Percentiles rank a stretch among this genome's conserved stretches.
Evolutionary conservation across 2,797 vertebrate species (phyloP).

Genomic region (Aulostomus chinensis): DNA sequence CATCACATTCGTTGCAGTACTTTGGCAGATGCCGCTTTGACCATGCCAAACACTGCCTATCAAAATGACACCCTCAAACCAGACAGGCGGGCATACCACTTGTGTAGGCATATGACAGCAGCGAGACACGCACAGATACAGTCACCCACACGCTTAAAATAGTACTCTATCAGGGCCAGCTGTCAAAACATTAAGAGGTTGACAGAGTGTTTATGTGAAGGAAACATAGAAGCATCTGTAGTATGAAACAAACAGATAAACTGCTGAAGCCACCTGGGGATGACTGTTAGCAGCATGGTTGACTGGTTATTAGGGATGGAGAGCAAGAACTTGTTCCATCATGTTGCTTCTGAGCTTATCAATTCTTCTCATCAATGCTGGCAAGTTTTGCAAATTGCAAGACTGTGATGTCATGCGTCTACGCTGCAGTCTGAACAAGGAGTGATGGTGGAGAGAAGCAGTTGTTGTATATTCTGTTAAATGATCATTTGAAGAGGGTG

Average conservation of each 20-base stretch:
- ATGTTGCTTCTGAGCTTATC: too few relatives aligned
- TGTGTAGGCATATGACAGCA: conserved; percentile 37
- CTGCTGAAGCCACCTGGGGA: conserved; percentile 20
- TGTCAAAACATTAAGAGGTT: conserved; percentile 68
- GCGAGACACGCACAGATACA: conserved; percentile 27
- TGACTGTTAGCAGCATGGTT: too few relatives aligned
- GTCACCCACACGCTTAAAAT: conserved; percentile 53
- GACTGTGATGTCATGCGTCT: too few relatives aligned
- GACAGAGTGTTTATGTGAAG: conserved; percentile 21
- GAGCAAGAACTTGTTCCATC: too few relatives aligned
- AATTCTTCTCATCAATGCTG: too few relatives aligned
- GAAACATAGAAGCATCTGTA: conserved; percentile 32
- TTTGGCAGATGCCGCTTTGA: conserved; percentile 27
- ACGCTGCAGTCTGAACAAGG: too few relatives aligned
- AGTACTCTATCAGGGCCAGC: conserved; percentile 58
- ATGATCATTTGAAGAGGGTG: too few relatives aligned
- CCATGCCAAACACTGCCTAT: conserved; percentile 35
- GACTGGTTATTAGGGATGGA: too few relatives aligned
- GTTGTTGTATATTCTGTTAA: too few relatives aligned
- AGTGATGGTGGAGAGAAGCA: too few relatives aligned
- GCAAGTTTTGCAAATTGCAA: too few relatives aligned
- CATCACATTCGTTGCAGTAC: too few relatives aligned
- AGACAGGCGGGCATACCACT: conserved; percentile 38
- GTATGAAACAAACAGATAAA: conserved; percentile 42
- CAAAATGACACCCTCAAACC: conserved; percentile 45